Evolutionary conservation across 2,113 vertebrate species (phyloP), one percentile per base, ranked within the genome.

Genomic region (Columba janthina): DNA sequence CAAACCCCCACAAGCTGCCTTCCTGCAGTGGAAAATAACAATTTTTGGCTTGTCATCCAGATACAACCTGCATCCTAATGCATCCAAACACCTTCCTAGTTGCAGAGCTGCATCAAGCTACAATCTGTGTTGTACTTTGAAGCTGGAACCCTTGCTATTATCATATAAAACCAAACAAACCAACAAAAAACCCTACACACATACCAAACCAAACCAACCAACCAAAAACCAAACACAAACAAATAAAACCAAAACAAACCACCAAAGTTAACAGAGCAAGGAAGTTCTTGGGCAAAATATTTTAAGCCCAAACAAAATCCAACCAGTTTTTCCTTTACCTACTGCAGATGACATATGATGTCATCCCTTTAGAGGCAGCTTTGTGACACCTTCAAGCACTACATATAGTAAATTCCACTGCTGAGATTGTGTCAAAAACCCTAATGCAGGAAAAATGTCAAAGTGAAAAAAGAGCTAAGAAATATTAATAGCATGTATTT

Each of bases 401-500:
- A 6, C 0, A 4, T 1, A 0, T 4, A n/a, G 24, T 56, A 21
- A 95, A 85, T 53, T 12, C 71, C 75, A 73, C 71, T 11, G 34
- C 85, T 67, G 82, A 75, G 67, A 79, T 4, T 65, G 50, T 46
- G 69, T 93, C 57, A 84, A 94, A 95, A 92, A 28, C 9, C 21
- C 28, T 70, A 20, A 61, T 5, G n/a, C 3, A 4, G 76, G 79
- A 95, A 57, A 90, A 81, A 80, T 34, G 76, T 78, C 79, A 80
- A 86, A 93, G 50, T 5, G 10, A 86, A 69, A 69, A 28, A 48
- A 80, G 83, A 93, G 65, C 53, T 54, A 53, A 62, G 61, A 94
- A 84, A 90, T 57, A 69, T 72, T 96, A 92, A 93, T 62, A 82
- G 74, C 51, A 29, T 13, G 50, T 24, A 76, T 96, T 91, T 78